These are phyloP conservation scores for Merodon equestris DNA, from an alignment of 2,888 invertebrate genomes.

Conservation along the genomic window DNA sequence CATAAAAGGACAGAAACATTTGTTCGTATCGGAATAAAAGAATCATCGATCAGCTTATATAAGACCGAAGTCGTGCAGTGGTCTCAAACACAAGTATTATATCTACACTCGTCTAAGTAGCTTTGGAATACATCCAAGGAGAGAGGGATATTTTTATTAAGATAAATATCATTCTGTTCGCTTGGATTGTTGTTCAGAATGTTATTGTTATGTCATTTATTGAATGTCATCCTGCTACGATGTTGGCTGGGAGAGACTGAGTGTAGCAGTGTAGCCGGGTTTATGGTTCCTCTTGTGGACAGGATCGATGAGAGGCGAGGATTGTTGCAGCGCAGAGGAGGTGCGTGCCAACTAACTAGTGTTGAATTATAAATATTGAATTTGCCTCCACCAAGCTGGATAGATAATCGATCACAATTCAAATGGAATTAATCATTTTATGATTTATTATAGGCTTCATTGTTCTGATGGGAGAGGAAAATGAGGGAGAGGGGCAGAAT, in stretches of 20 bases:
- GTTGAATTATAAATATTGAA: slow-evolving; percentile 48
- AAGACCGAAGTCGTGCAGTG: too few species aligned
- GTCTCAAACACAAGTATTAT: neutral
- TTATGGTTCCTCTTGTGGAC: too few species aligned
- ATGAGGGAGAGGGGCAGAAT: slow-evolving; percentile 6
- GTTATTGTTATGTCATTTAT: neutral
- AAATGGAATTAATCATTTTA: slow-evolving; percentile 51
- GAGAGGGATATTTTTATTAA: slow-evolving; percentile 19
- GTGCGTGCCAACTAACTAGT: slow-evolving; percentile 14
- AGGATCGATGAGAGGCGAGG: neutral
- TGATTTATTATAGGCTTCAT: slow-evolving; percentile 39
- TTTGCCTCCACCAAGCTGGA: slow-evolving; percentile 21
- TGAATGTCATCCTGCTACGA: neutral
- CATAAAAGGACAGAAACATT: too few species aligned
- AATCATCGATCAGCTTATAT: too few species aligned
- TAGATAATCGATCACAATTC: slow-evolving; percentile 49
- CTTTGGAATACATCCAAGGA: slow-evolving; percentile 31
- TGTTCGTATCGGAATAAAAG: too few species aligned
- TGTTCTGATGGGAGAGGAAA: neutral
- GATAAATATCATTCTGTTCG: slow-evolving; percentile 41
- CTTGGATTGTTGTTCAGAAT: neutral
- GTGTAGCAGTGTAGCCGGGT: too few species aligned
- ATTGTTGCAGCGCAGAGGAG: neutral
- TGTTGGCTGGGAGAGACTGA: neutral
- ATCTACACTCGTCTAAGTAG: slow-evolving; percentile 10